Conservation (phyloP, 2,888 invertebrate genomes). For the Drosophila paucipuncta region DNA sequence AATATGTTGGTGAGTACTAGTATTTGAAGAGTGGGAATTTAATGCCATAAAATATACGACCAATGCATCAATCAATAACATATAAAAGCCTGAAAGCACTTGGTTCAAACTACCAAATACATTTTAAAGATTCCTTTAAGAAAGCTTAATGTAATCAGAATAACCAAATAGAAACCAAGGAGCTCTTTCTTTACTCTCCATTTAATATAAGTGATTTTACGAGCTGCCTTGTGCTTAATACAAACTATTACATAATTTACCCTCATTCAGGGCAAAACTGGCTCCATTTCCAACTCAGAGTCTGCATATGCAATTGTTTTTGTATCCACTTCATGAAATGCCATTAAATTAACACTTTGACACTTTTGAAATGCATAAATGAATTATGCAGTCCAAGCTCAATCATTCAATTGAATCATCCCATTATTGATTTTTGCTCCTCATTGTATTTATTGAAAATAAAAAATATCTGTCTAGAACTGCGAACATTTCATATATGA, state of each 20-base stretch:
- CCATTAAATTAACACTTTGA: constrained; percentile 27
- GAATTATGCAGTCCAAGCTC: background rate
- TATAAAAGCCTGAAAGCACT: background rate
- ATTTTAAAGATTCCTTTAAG: background rate
- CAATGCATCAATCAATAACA: background rate
- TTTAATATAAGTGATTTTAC: background rate
- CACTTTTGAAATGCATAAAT: constrained; percentile 19
- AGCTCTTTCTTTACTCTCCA: background rate
- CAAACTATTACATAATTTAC: background rate
- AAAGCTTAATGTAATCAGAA: background rate
- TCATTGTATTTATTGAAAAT: constrained; percentile 38
- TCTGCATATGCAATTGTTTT: background rate
- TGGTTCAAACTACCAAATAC: background rate
- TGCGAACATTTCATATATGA: background rate
- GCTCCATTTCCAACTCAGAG: background rate
- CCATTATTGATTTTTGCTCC: constrained; percentile 41
- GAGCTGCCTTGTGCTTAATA: background rate
- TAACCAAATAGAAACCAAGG: background rate
- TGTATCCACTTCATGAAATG: background rate
- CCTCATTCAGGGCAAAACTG: background rate
- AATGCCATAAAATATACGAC: background rate
- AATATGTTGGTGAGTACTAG: constrained; percentile 88
- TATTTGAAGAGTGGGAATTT: background rate
- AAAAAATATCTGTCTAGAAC: constrained; percentile 11
- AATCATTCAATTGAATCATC: constrained; percentile 62